phyloP scores from a whole-genome alignment of 2,797 vertebrate species.

The Allobates femoralis region DNA sequence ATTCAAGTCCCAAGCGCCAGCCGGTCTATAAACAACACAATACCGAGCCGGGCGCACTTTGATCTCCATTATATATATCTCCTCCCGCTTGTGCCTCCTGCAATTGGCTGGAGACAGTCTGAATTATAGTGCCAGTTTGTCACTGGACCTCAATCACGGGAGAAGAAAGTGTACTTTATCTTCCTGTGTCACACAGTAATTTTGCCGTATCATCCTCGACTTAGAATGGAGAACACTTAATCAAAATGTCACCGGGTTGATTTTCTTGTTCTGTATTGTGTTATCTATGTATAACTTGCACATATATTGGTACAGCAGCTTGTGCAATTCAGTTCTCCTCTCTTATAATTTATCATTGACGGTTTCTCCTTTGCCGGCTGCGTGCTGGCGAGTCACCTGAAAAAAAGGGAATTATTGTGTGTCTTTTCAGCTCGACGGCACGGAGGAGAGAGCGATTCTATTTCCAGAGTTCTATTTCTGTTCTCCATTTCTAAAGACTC shows the following conservation, averaged over 20 bases:
- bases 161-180: constrained; percentile 62
- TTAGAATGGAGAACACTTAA: constrained; percentile 64
- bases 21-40: constrained; percentile 8
- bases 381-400: constrained; percentile 2
- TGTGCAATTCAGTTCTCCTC: constrained; percentile 59
- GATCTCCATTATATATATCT: constrained; percentile 55
- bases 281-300: constrained; percentile 65
- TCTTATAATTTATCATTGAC: constrained; percentile 62
- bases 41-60: constrained; percentile 21
- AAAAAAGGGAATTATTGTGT: constrained; percentile 33
- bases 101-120: constrained; percentile 60
- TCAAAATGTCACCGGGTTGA: constrained; percentile 64
- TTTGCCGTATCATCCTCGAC: constrained; percentile 62
- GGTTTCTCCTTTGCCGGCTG: constrained; percentile 27
- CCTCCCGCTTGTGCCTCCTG: constrained; percentile 45
- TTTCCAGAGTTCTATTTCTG: constrained; percentile 40
- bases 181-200: constrained; percentile 63
- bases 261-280: constrained; percentile 64
- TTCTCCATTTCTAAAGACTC: constrained; percentile 36
- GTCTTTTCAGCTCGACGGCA: constrained; percentile 12
- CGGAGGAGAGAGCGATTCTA: constrained; percentile 12
- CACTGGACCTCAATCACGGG: constrained; percentile 61
- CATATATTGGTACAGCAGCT: constrained; percentile 60
- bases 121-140: constrained; percentile 62
- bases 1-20: background rate